Evolutionary conservation across 2,113 vertebrate genomes (phyloP).

Genomic region (Otocyon megalotis): DNA sequence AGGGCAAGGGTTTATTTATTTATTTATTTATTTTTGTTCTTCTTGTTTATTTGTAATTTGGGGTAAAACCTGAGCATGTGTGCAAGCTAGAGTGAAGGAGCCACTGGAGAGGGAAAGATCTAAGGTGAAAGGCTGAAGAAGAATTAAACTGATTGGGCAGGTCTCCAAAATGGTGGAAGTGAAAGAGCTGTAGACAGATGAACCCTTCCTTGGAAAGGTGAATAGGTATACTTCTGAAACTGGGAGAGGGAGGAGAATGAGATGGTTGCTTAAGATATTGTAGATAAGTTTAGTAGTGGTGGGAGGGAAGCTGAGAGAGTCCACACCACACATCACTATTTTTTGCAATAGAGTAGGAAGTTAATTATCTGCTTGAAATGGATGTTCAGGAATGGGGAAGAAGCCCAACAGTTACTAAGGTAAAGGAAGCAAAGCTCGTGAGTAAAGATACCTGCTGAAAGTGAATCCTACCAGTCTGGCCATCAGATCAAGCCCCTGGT

Average conservation of each 20-base stretch:
- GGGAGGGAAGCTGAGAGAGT: background rate
- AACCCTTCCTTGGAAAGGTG: background rate
- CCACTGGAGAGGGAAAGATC: background rate
- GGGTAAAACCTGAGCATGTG: background rate
- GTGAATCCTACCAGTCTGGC: background rate
- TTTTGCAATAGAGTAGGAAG: constrained; percentile 38
- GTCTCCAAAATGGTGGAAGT: background rate
- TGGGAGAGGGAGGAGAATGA: background rate
- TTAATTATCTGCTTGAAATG: constrained; percentile 56
- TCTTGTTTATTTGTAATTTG: constrained; percentile 26
- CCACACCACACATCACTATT: background rate
- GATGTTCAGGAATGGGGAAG: background rate
- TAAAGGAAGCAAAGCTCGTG: constrained; percentile 17
- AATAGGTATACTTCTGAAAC: background rate
- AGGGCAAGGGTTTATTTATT: background rate
- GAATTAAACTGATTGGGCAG: background rate
- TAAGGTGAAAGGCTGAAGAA: background rate
- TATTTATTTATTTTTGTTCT: background rate
- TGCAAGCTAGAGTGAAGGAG: background rate
- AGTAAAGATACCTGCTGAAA: background rate
- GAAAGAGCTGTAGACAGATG: background rate
- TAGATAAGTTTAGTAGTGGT: constrained; percentile 16
- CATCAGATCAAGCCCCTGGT: background rate
- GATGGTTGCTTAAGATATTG: background rate
- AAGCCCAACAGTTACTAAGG: constrained; percentile 32